These are phyloP conservation scores for Cephus pulcher DNA, from an alignment of 2,888 invertebrate genomes.

Conservation along the genomic window DNA sequence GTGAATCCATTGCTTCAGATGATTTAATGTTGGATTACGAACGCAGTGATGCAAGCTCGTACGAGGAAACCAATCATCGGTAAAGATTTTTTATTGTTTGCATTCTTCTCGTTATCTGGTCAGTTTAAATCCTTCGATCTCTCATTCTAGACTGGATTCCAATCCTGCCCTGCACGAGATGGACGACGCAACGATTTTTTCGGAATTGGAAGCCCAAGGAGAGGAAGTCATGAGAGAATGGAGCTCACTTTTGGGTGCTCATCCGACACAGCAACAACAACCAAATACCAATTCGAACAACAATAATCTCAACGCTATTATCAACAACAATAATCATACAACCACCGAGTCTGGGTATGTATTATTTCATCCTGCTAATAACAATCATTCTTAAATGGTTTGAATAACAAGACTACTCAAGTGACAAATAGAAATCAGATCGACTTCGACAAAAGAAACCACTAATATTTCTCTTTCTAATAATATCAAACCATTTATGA, in stretches of 20 bases:
- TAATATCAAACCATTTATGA: neutral
- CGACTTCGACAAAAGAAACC: neutral
- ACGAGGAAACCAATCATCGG: slow-evolving; percentile 71
- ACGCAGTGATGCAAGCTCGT: slow-evolving; percentile 73
- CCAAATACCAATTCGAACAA: slow-evolving; percentile 54
- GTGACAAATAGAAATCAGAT: neutral
- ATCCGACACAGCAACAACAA: slow-evolving; percentile 51
- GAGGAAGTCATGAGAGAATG: slow-evolving; percentile 71
- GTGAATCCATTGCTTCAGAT: slow-evolving; percentile 86
- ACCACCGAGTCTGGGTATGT: slow-evolving; percentile 62
- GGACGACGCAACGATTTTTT: slow-evolving; percentile 68
- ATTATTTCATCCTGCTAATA: slow-evolving; percentile 24
- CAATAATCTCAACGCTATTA: slow-evolving; percentile 52
- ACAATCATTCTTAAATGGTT: neutral
- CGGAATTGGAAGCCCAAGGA: slow-evolving; percentile 68
- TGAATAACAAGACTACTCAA: neutral
- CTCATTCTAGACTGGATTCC: slow-evolving; percentile 52
- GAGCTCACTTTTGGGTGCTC: slow-evolving; percentile 68
- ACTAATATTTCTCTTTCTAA: neutral
- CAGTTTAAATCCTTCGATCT: neutral
- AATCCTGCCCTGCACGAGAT: slow-evolving; percentile 68
- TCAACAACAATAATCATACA: slow-evolving; percentile 49
- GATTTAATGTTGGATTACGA: slow-evolving; percentile 91
- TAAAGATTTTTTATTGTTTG: slow-evolving; percentile 41
- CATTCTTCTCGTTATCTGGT: neutral